phyloP scores from a whole-genome alignment of 2,113 vertebrate genomes.

The Sus scrofa region T2T-Sscrofa CM000813.6:154289501-154290000 shows the following conservation, averaged over 20 bases:
- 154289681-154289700: not conserved
- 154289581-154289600: no score
- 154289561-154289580: no score
- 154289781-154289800: not conserved
- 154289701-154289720: not conserved
- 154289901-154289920: not conserved
- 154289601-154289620: not conserved
- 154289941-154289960: not conserved
- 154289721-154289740: constrained; percentile 25
- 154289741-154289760: not conserved
- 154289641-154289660: not conserved
- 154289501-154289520: no score
- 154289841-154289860: not conserved
- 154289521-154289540: no score
- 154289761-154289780: not conserved
- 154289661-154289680: not conserved
- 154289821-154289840: not conserved
- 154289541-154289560: no score
- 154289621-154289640: not conserved
- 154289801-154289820: not conserved
- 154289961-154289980: not conserved
- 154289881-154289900: not conserved
- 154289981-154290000: not conserved
- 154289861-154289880: not conserved
- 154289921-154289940: not conserved